Conservation (phyloP, 2,888 invertebrate species). For the Napeogenes inachia region DNA sequence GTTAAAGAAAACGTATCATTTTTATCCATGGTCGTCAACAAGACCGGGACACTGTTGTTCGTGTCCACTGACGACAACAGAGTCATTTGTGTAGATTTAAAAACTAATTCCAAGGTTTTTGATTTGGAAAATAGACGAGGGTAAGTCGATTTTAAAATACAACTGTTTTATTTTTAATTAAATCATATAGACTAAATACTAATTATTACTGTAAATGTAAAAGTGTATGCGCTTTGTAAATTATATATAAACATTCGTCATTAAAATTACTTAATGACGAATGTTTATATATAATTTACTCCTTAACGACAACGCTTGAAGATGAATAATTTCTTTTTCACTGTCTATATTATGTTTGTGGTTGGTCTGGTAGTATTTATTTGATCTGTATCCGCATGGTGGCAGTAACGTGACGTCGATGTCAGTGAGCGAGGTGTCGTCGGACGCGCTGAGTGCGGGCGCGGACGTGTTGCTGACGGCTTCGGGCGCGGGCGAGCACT, state of each 20-base stretch:
- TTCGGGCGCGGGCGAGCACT: slow-evolving; percentile 57
- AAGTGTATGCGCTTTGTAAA: no score
- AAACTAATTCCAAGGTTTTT: slow-evolving; percentile 53
- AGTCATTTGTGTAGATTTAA: slow-evolving; percentile 61
- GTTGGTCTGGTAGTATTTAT: no score
- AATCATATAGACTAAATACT: neutral
- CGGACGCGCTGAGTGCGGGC: slow-evolving; percentile 61
- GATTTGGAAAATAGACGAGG: slow-evolving; percentile 68
- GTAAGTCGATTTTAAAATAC: slow-evolving; percentile 43
- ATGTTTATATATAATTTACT: no score
- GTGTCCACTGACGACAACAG: slow-evolving; percentile 66
- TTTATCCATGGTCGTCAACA: slow-evolving; percentile 58
- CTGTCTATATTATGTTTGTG: no score
- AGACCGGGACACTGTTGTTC: slow-evolving; percentile 60
- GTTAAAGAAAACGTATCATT: slow-evolving; percentile 57
- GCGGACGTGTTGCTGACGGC: slow-evolving; percentile 65
- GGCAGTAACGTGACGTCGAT: slow-evolving; percentile 63
- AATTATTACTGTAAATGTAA: neutral
- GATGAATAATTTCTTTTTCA: no score
- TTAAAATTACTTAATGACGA: no score
- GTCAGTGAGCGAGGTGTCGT: slow-evolving; percentile 60
- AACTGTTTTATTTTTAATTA: no score
- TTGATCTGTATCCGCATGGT: slow-evolving; percentile 3
- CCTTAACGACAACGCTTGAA: no score
- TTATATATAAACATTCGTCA: no score